phyloP scores from a whole-genome alignment of 2,888 invertebrate genomes.

The Marronus borbonicus region DNA sequence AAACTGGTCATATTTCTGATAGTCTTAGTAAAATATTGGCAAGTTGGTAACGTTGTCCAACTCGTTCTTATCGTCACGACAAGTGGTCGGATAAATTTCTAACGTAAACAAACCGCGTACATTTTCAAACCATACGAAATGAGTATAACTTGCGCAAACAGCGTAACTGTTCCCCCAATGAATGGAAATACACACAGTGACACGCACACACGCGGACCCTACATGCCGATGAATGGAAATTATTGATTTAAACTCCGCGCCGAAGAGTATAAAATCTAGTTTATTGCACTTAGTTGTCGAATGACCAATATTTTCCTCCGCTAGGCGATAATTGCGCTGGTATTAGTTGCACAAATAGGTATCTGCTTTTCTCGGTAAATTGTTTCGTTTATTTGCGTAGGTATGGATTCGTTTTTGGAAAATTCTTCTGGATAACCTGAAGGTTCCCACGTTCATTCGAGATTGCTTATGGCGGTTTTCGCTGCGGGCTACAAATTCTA shows the following conservation, averaged over 20 bases:
- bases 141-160: slow-evolving; percentile 25
- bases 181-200: slow-evolving; percentile 20
- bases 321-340: slow-evolving; percentile 25
- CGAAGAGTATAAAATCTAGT: slow-evolving; percentile 33
- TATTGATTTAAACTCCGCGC: slow-evolving; percentile 38
- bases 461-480: no score
- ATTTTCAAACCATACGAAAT: slow-evolving; percentile 1
- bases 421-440: neutral
- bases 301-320: slow-evolving; percentile 33
- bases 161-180: slow-evolving; percentile 37
- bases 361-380: slow-evolving; percentile 2
- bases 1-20: no score
- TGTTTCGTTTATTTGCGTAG: neutral
- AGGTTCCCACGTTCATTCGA: no score
- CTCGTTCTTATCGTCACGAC: neutral
- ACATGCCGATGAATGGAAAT: slow-evolving; percentile 34
- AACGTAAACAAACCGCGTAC: slow-evolving; percentile 13
- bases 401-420: neutral
- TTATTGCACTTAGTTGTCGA: slow-evolving; percentile 31
- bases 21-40: slow-evolving; percentile 4
- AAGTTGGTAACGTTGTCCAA: slow-evolving; percentile 20
- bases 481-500: no score
- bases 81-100: slow-evolving; percentile 33
- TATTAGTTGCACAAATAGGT: slow-evolving; percentile 22
- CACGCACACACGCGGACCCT: neutral